Evolutionary conservation across 2,113 vertebrate genomes (phyloP), one percentile per base, ranked within the genome.

Genomic region (Barnardius zonarius): DNA sequence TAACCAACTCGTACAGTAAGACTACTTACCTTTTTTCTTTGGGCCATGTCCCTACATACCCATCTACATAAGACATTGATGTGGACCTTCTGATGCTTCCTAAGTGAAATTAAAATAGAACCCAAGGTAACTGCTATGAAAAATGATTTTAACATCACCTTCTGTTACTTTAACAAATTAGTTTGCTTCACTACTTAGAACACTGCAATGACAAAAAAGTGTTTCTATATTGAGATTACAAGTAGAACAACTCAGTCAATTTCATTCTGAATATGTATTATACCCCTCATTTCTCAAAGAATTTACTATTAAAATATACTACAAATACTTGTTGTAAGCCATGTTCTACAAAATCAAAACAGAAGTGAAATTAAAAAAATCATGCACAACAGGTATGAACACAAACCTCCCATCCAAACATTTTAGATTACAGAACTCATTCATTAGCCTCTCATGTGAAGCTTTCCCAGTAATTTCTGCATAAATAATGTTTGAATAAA

Each of bases 41-140:
- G 76, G 99, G 99, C 99, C 99, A 99, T 2, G 99, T 99, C 63
- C 99, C 99, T 67, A 99, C 98, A 96, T 98, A 98, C n/a, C 99
- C 98, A 94, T 99, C 99, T 69, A 99, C 98, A 27, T 99, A 99
- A 76, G 99, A 99, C 99, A 99, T 99, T 44, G 99, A 99, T n/a
- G 99, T 98, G 86, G 99, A 99, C 94, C 99, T 98, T 96, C 98
- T 99, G 94, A 99, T 99, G 94, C 98, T 98, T 97, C 98, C 99
- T 99, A 86, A 85, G 69, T 52, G 90, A 94, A 95, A 88, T 48
- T 35, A 92, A 91, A 96, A 96, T 15, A 94, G 17, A 95, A 91
- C 17, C 7, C 57, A 81, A 41, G 18, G 28, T 79, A 83, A 92
- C 33, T 80, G 19, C 33, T 69, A 55, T 66, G 52, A 52, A 70